These are phyloP conservation scores for Tragulus kanchil DNA, from an alignment of 2,113 vertebrate species.

Conservation along the genomic window DNA sequence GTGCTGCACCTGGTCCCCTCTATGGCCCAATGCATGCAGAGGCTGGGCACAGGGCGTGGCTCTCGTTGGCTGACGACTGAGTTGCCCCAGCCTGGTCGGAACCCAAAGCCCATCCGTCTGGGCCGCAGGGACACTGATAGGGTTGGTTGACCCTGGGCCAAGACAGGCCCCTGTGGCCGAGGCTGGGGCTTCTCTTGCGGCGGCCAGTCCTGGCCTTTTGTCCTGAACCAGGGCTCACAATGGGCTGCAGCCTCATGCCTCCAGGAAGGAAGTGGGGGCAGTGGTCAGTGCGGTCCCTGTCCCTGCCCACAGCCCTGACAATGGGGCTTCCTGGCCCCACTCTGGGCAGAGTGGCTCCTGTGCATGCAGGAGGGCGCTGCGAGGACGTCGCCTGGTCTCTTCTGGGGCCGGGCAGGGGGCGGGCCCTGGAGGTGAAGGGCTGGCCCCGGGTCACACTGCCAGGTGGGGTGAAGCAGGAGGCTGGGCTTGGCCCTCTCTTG, in stretches of 20 bases:
- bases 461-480: not conserved
- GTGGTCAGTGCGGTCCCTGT: not conserved
- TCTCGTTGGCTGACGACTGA: not conserved
- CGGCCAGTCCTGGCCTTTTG: not conserved
- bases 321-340: not conserved
- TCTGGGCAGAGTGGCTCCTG: not conserved
- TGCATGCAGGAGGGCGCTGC: not conserved
- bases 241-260: not conserved
- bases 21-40: not conserved
- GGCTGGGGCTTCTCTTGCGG: not conserved
- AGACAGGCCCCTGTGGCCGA: not conserved
- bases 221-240: not conserved
- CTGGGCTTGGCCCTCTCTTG: not conserved
- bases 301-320: not conserved
- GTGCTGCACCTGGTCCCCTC: not conserved
- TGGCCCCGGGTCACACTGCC: not conserved
- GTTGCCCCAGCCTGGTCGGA: not conserved
- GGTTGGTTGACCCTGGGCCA: not conserved
- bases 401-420: not conserved
- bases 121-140: not conserved
- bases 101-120: not conserved
- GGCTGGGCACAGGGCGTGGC: not conserved
- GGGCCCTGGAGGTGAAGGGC: not conserved
- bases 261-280: constrained; percentile 2
- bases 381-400: not conserved